Base-by-base conservation (phyloP, 2,113 vertebrate species). In the Typhlomys cinereus region DNA sequence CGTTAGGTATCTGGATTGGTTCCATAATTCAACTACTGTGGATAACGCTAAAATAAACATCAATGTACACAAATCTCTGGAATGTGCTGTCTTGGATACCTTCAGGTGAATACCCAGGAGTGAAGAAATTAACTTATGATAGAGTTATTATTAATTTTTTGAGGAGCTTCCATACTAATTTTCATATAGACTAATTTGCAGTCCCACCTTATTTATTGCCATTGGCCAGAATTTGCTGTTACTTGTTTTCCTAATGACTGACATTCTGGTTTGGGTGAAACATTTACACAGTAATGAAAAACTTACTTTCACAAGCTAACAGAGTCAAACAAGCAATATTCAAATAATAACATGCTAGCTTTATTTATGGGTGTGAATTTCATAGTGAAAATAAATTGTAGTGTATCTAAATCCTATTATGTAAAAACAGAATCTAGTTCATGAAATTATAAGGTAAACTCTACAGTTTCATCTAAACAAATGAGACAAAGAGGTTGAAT, bases 401-500 rank as follows among this genome's bases (percentile, higher is more conserved):
- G 23, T 78, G 36, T 46, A 71, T 46, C 48, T 64, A 76, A 96
- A 88, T 50, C 59, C 78, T 69, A 50, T 15, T 92, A 5, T 50
- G 5, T 85, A 95, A 90, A 78, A 95, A 5, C 20, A 62, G 57
- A 82, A 90, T 31, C 48, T 74, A 52, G 71, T 88, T 39, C 39
- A 23, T 64, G 48, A 48, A 64, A 78, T 50, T 34, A 59, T 81
- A 71, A 91, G 8, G 12, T 14, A 86, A n/a, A 59, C 4, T 78
- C 29, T 66, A 34, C 14, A 78, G 34, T 5, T 86, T 81, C 86
- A 94, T 59, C 86, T 91, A 92, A 91, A 93, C 34, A 79, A 25
- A 67, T 44, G 7, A 88, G 61, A 71, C 46, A 48, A 89, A 88
- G 11, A 4, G 8, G 2, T 11, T 71, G 18, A 84, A 29, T 54